A percentile compares a stretch with the other conserved stretches of the same genome.
Evolutionary conservation across 2,797 vertebrate species (phyloP).

Genomic region (Gymnoscopelus microlampas): DNA sequence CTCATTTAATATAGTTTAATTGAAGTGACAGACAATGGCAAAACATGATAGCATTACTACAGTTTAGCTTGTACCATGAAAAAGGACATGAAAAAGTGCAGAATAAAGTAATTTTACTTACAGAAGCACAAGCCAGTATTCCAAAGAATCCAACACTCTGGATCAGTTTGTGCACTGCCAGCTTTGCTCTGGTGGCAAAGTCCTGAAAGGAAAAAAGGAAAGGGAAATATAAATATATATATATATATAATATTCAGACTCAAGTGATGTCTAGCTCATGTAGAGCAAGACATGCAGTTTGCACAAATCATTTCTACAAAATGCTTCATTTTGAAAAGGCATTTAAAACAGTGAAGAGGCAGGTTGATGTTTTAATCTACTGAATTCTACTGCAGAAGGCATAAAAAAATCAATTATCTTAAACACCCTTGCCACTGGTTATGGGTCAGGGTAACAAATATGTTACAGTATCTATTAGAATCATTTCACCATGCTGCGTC

Average conservation of each 20-base stretch:
- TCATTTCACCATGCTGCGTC: background rate
- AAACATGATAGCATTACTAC: background rate
- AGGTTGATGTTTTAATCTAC: background rate
- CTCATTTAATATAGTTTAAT: conserved; percentile 5
- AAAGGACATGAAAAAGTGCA: background rate
- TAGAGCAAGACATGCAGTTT: background rate
- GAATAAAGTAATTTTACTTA: conserved; percentile 73
- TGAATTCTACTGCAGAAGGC: background rate
- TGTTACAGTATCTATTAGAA: background rate
- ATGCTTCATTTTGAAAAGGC: background rate
- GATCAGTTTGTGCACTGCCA: conserved; percentile 86
- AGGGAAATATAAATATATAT: conserved; percentile 11
- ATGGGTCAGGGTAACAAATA: background rate
- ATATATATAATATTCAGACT: background rate
- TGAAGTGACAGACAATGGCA: background rate
- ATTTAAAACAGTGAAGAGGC: background rate
- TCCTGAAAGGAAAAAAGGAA: conserved; percentile 74
- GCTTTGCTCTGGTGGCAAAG: conserved; percentile 83
- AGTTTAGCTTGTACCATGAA: background rate
- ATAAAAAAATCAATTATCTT: conserved; percentile 4
- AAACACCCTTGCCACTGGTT: background rate
- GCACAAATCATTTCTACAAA: background rate
- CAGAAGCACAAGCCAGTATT: conserved; percentile 89
- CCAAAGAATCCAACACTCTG: conserved; percentile 91
- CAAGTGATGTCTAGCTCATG: background rate